A percentile compares a stretch with the other conserved stretches of the same genome.
Evolutionary conservation across 1,140 invertebrate species (phyloP).

Genomic region (Drosophila parvula): DNA sequence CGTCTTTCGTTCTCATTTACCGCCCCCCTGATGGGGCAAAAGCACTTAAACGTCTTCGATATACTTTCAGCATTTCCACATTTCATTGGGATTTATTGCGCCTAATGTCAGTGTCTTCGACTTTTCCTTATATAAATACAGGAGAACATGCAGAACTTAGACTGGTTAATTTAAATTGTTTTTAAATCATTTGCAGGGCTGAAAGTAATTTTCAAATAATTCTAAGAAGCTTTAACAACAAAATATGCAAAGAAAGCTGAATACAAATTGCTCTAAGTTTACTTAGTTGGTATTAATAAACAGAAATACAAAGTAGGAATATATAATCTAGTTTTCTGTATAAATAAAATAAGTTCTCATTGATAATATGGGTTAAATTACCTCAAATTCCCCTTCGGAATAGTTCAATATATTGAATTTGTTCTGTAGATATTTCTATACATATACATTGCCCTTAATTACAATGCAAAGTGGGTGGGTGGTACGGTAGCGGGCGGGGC

Average conservation of each 20-base stretch:
- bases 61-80: slow-evolving; percentile 48
- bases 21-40: slow-evolving; percentile 42
- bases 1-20: slow-evolving; percentile 9
- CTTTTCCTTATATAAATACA: neutral
- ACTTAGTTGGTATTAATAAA: neutral
- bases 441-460: slow-evolving; percentile 55
- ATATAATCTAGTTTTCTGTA: neutral
- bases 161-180: neutral
- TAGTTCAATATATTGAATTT: slow-evolving; percentile 23
- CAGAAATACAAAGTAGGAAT: neutral
- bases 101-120: slow-evolving; percentile 35
- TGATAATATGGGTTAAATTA: neutral
- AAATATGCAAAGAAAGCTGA: neutral
- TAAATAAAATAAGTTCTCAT: no score
- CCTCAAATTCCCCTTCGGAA: neutral
- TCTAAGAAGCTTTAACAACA: neutral
- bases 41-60: slow-evolving; percentile 61
- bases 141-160: neutral
- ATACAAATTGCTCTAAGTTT: neutral
- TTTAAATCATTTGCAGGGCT: neutral
- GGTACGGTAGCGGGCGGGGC: no score
- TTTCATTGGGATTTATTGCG: slow-evolving; percentile 65
- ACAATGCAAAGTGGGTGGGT: slow-evolving; percentile 44
- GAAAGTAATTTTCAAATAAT: neutral
- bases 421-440: slow-evolving; percentile 11